Evolutionary conservation across 1,140 invertebrate species (phyloP), one percentile per base, ranked within the genome.

Genomic region (Mamestra configurata): DNA sequence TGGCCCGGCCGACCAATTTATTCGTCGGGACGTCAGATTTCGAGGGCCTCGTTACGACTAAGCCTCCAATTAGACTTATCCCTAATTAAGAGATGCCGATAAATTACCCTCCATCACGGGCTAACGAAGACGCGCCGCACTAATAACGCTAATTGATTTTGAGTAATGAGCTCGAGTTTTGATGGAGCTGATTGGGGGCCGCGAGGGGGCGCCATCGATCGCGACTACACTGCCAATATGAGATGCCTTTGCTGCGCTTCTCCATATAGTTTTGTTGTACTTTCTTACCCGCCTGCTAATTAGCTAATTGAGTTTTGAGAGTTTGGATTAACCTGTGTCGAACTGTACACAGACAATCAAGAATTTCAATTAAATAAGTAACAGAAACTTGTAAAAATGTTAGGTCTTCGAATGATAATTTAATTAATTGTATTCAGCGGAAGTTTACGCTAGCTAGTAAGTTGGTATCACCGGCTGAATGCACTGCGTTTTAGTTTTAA

Each of bases 71-170:
- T 95, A 95, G 95, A 95, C 94, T 95, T 95, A 95, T 95, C 94
- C 95, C 95, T 95, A 95, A 95, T 95, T 95, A 95, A 95, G 95
- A 95, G 95, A 95, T 95, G 95, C 95, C 94, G 94, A 95, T 95
- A 95, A 95, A 95, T 95, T 95, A 95, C 94, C 93, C 94, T 95
- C 95, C 93, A 95, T 95, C 94, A 95, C 93, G 92, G 92, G 87
- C 92, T 95, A 94, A 95, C 92, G 93, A 95, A 94, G 93, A 95
- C 92, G 93, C 90, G 90, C 90, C 92, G 90, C 91, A 93, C 92
- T 95, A 94, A 95, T 95, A 94, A 93, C 91, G 91, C 88, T 95
- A 95, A 95, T 95, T 95, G 93, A 95, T 95, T 95, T 95, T 95
- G 93, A 95, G 93, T 95, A 95, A 95, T 95, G 92, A 93, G 93